These are phyloP conservation scores for Rhabdomys pumilio DNA, from an alignment of 2,797 vertebrate species.

Conservation along the genomic window DNA sequence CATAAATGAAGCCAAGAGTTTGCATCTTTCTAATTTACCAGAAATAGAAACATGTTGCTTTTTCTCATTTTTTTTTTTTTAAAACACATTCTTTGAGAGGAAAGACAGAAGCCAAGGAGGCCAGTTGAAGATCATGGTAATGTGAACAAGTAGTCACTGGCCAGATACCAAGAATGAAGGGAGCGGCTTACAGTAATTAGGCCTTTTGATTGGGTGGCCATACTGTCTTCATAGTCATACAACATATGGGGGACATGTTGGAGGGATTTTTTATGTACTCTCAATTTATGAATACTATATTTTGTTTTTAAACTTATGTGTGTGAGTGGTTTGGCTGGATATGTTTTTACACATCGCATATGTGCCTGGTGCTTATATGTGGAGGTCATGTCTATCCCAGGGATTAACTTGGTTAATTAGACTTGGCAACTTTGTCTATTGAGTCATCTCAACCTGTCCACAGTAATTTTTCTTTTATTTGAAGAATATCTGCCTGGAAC, in stretches of 20 bases:
- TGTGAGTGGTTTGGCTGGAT: background rate
- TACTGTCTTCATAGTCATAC: background rate
- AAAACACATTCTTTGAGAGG: background rate
- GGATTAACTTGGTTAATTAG: background rate
- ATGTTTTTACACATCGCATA: background rate
- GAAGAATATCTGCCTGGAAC: background rate
- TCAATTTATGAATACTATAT: background rate
- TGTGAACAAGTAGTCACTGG: background rate
- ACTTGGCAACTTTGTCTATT: background rate
- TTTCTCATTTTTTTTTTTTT: background rate
- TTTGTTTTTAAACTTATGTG: background rate
- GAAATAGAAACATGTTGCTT: background rate
- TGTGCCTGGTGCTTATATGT: background rate
- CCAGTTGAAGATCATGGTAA: background rate
- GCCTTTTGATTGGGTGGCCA: background rate
- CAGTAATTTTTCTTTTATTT: background rate
- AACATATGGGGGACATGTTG: background rate
- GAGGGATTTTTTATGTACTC: background rate
- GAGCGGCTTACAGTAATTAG: background rate
- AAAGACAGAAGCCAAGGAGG: background rate
- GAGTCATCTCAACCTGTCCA: background rate
- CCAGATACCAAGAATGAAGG: background rate
- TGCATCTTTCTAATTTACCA: conserved; percentile 9
- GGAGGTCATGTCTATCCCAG: background rate
- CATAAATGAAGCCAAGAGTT: conserved; percentile 19